phyloP scores from a whole-genome alignment of 64 coral and sea anemone genomes.

The Pocillopora verrucosa region DNA sequence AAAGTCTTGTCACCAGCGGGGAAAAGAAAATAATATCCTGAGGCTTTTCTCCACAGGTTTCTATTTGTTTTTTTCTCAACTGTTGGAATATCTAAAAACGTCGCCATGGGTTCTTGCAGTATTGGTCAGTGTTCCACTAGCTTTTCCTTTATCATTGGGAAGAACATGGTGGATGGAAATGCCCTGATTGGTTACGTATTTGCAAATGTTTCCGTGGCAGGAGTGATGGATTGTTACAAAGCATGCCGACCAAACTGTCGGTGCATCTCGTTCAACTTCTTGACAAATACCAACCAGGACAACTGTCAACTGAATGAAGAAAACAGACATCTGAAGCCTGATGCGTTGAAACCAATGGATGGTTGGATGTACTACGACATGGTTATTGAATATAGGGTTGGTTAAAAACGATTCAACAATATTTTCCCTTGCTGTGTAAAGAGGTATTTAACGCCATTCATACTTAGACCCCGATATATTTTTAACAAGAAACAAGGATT shows the following conservation, averaged over 20 bases:
- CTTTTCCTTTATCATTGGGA: background rate
- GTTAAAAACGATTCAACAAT: no score
- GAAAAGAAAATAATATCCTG: no score
- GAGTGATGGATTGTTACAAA: background rate
- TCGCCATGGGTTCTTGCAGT: no score
- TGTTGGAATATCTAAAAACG: no score
- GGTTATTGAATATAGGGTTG: background rate
- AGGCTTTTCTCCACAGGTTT: no score
- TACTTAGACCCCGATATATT: no score
- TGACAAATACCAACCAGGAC: background rate
- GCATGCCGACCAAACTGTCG: background rate
- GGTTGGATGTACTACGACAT: background rate
- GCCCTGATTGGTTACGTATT: background rate
- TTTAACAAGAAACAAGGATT: no score
- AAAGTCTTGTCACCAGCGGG: no score
- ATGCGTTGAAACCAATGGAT: background rate
- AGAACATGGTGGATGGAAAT: background rate
- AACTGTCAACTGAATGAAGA: conserved; percentile 6
- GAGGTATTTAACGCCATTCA: no score
- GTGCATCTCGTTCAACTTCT: conserved; percentile 6
- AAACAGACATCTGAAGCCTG: background rate
- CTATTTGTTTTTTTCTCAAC: no score
- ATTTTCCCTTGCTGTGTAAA: no score
- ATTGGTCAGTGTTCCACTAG: background rate
- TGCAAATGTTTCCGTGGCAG: background rate